Conservation (phyloP, 2,797 vertebrate genomes). For the Platalea minor region DNA sequence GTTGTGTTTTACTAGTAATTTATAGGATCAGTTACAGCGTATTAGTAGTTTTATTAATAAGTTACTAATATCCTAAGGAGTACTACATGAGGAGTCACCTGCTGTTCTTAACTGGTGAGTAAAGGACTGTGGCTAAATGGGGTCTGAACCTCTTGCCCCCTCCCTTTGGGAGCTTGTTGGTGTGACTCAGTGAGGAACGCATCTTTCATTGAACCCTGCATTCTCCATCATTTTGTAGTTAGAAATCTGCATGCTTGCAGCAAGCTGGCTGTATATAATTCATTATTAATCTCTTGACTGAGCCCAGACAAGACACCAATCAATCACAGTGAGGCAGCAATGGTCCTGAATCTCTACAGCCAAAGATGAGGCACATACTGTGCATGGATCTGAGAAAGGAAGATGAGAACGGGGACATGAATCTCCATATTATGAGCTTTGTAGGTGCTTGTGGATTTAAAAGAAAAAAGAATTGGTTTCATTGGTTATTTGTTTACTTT, state of each 20-base stretch:
- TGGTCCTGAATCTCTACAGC: not conserved
- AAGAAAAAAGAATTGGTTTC: not conserved
- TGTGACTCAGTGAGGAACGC: not conserved
- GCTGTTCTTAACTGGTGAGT: not conserved
- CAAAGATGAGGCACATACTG: not conserved
- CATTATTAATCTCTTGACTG: not conserved
- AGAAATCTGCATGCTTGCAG: not conserved
- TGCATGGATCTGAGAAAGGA: not conserved
- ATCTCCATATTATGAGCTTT: not conserved
- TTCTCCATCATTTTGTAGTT: not conserved
- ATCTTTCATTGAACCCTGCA: not conserved
- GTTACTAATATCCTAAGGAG: not conserved
- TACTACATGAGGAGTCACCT: not conserved
- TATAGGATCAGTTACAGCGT: not conserved
- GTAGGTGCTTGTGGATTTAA: not conserved
- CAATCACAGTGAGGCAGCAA: not conserved
- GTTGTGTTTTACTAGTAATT: not conserved
- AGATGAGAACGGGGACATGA: not conserved
- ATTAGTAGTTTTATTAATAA: not conserved
- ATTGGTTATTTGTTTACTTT: not conserved
- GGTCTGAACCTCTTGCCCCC: not conserved
- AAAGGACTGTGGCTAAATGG: not conserved
- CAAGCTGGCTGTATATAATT: not conserved
- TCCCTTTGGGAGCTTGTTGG: not conserved
- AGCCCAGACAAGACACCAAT: not conserved